Percentiles rank a stretch among this genome's conserved stretches.
Evolutionary conservation across 2,113 vertebrate genomes (phyloP).

Genomic region (Balaenoptera acutorostrata): DNA sequence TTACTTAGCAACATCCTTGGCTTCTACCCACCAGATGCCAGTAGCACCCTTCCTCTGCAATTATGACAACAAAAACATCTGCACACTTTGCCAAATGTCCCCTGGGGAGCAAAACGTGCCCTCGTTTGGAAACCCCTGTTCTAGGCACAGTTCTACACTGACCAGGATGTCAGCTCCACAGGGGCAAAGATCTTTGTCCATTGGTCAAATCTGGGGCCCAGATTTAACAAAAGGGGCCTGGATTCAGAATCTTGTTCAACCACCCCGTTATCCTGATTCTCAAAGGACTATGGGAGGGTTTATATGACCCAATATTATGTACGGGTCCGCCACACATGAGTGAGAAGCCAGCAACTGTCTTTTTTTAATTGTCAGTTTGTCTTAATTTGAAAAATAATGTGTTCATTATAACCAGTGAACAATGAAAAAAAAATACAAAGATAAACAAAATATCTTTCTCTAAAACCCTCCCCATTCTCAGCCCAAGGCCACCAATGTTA

Average conservation of each 20-base stretch:
- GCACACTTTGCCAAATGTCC: background rate
- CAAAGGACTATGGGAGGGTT: background rate
- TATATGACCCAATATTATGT: background rate
- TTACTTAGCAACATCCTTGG: background rate
- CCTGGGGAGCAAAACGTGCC: background rate
- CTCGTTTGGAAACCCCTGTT: background rate
- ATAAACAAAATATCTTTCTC: background rate
- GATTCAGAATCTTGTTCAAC: background rate
- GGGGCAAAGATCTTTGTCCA: background rate
- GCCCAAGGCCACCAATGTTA: background rate
- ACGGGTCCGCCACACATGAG: background rate
- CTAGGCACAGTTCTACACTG: rapidly evolving
- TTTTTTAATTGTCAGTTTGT: background rate
- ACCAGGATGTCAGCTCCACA: background rate
- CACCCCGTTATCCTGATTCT: background rate
- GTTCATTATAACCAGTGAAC: background rate
- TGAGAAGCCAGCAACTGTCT: background rate
- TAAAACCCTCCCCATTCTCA: background rate
- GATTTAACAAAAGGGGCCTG: background rate
- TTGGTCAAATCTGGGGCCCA: background rate
- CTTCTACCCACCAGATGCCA: background rate
- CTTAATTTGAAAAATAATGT: background rate
- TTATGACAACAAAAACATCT: background rate
- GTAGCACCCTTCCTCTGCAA: background rate
- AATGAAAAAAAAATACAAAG: background rate